Evolutionary conservation across 1,140 invertebrate genomes (phyloP), one percentile per base, ranked within the genome.

Genomic region (Philopotamus ludificatus): DNA sequence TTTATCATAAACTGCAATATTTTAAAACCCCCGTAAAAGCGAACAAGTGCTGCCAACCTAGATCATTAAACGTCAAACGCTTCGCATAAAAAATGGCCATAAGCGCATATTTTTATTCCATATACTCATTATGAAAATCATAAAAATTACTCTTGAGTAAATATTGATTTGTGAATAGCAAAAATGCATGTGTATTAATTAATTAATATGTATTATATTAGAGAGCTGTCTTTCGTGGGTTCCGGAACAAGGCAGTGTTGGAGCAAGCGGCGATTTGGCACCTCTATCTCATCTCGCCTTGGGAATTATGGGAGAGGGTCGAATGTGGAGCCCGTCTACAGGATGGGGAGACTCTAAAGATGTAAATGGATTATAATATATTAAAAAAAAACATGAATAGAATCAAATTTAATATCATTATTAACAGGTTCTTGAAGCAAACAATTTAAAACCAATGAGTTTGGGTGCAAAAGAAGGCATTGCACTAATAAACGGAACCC

Each of bases 401-500:
- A 10, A 55, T n/a, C 28, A 8, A 18, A 62, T 57, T 63, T 63
- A 53, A 15, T 1, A 65, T 42, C 12, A 55, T 60, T 66, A 2
- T 62, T 54, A 4, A 25, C 45, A 73, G 71, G 71, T 73, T 28
- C 51, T 73, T 28, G 65, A 72, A 65, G 51, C 67, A 18, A 70
- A 89, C 72, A 79, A 82, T 45, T 73, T 90, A 20, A 76, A 77
- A 63, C 86, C 87, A 8, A 81, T 90, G 39, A 75, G 74, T 21
- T 75, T 89, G n/a, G 78, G 81, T 58, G 81, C 87, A 10, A 90
- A 90, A 80, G 88, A 90, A 81, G 89, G 89, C 15, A 72, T 91
- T 20, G 86, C 88, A 10, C 72, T 91, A 54, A 88, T 91, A 67
- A 91, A 91, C 75, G 89, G 89, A 55, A 91, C 89, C 12, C 89